Conservation (phyloP, 2,797 vertebrate genomes). For the Protosalanx chinensis region DNA sequence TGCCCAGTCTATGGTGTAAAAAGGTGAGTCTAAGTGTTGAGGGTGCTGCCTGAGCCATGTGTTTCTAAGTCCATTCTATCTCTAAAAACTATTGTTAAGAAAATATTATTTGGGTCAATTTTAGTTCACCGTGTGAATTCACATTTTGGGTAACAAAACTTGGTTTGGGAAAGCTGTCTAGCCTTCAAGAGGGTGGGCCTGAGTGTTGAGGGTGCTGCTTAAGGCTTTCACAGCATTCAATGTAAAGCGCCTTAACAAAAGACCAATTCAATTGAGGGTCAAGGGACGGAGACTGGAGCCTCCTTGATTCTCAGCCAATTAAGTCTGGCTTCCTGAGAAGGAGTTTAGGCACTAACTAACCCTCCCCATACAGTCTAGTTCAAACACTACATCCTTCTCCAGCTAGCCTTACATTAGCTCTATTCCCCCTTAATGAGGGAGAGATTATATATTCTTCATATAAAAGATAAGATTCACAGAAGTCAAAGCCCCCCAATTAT, state of each 20-base stretch:
- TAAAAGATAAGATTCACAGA: constrained; percentile 56
- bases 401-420: constrained; percentile 10
- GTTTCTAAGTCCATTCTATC: too few species aligned
- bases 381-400: constrained; percentile 34
- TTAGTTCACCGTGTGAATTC: too few species aligned
- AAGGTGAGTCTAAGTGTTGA: not conserved
- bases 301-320: constrained; percentile 62
- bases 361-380: constrained; percentile 38
- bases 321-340: constrained; percentile 50
- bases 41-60: not conserved
- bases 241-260: not conserved
- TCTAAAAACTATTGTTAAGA: too few species aligned
- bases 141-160: too few species aligned
- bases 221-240: not conserved
- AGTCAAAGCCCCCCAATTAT: constrained; percentile 63
- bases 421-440: constrained; percentile 64
- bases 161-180: not conserved
- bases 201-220: not conserved
- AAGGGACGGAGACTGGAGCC: constrained; percentile 50
- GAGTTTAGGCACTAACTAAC: constrained; percentile 33
- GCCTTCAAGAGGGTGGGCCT: not conserved
- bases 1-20: not conserved
- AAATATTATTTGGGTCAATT: too few species aligned
- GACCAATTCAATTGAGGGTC: constrained; percentile 39
- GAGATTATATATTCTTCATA: constrained; percentile 53